phyloP scores from a whole-genome alignment of 2,113 vertebrate genomes.

The Triplophysa tibetana region DNA sequence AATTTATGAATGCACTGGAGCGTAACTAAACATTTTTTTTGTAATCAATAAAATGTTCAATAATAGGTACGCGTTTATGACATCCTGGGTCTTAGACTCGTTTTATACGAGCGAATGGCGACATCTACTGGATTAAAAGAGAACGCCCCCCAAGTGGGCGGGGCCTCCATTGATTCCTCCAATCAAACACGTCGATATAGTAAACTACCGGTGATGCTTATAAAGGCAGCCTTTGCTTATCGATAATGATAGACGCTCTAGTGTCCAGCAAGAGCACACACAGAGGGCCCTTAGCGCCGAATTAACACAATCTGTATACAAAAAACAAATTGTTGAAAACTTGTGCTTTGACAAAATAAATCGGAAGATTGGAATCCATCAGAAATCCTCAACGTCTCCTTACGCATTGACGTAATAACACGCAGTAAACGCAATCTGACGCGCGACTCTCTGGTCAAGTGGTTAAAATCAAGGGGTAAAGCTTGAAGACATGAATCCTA shows the following conservation, averaged over 20 bases:
- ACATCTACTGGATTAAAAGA: conserved; percentile 1
- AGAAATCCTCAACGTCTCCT: not conserved
- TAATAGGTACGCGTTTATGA: no score
- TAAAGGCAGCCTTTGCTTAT: not conserved
- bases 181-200: conserved; percentile 13
- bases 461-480: not conserved
- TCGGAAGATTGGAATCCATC: not conserved
- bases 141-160: conserved; percentile 14
- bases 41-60: no score
- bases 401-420: not conserved
- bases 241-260: not conserved
- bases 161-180: conserved; percentile 6
- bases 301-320: not conserved
- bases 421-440: not conserved
- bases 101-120: not conserved
- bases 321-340: not conserved
- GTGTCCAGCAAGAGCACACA: not conserved
- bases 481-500: not conserved
- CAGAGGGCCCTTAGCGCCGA: not conserved
- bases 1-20: no score
- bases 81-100: not conserved
- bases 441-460: not conserved
- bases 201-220: not conserved
- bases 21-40: no score
- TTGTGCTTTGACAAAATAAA: not conserved